Evolutionary conservation across 1,140 invertebrate species (phyloP), one percentile per base, ranked within the genome.

Genomic region (Drosophila lini): DNA sequence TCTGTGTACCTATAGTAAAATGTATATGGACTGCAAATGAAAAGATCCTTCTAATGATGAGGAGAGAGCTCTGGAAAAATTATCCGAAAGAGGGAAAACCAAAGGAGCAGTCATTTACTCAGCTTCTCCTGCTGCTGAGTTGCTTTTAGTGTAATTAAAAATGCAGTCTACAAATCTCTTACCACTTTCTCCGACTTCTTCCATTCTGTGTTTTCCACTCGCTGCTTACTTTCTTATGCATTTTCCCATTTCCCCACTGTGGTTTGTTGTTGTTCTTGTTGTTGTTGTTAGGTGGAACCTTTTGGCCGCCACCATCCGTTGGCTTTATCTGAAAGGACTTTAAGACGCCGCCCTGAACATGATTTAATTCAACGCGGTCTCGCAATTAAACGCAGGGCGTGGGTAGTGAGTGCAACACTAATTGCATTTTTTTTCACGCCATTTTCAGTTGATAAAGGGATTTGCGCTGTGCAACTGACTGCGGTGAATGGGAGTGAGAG

Each of bases 341-440:
- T 50, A 70, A 65, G 65, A 58, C 34, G 36, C 25, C 56, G 41
- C 59, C 59, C 48, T 64, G 73, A 52, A 83, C 79, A 82, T 86
- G 77, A 88, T 88, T 89, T 88, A 89, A 88, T 88, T 88, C 79
- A 78, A 77, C 77, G 77, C 83, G 82, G 79, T 80, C 34, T 89
- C 44, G 83, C 84, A 88, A 89, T 83, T 88, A 83, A 88, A 78
- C 55, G 83, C 68, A 63, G 80, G 44, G 38, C 65, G 75, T 65
- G 76, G 60, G 67, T 57, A 55, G 63, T 57, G 67, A 86, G 55
- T 60, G 52, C 80, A 79, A 79, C 70, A 89, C 84, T 88, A 88
- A 88, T 88, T 88, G 83, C 84, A 80, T 78, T 86, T 89, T 81
- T 81, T 86, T 89, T 88, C 80, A 78, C 83, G 76, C 84, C 83